Conservation (phyloP, 2,888 invertebrate species). For the Drosophila niveifrons region DNA sequence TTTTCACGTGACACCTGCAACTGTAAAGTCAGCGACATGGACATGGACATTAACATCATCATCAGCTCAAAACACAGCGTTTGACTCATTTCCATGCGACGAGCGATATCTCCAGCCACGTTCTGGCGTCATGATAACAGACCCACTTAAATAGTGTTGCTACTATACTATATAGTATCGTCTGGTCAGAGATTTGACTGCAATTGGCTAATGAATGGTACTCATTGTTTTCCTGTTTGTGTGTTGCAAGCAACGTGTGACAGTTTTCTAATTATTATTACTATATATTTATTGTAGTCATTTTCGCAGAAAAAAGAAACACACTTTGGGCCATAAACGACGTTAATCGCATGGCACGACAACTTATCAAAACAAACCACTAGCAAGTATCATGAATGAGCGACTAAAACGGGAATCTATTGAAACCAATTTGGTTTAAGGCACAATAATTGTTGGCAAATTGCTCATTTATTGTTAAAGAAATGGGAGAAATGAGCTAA, state of each 20-base stretch:
- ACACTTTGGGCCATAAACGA: slow-evolving; percentile 41
- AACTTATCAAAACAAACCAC: slow-evolving; percentile 30
- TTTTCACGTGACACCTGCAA: slow-evolving; percentile 43
- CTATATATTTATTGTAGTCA: slow-evolving; percentile 47
- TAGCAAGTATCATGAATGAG: slow-evolving; percentile 25
- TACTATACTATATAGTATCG: slow-evolving; percentile 23
- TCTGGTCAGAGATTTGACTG: slow-evolving; percentile 47
- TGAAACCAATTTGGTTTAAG: slow-evolving; percentile 2
- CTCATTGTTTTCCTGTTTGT: slow-evolving; percentile 56
- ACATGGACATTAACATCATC: slow-evolving; percentile 9
- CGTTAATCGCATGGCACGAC: slow-evolving; percentile 46
- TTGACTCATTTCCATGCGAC: slow-evolving; percentile 61
- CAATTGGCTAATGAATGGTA: slow-evolving; percentile 70
- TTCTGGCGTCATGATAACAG: slow-evolving; percentile 41
- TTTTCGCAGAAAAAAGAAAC: slow-evolving; percentile 46
- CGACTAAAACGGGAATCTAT: slow-evolving; percentile 17
- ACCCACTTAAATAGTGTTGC: slow-evolving; percentile 30
- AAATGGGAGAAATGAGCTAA: not conserved
- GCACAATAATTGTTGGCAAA: not conserved
- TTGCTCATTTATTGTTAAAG: not conserved
- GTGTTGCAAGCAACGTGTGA: slow-evolving; percentile 40
- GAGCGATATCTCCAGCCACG: slow-evolving; percentile 54
- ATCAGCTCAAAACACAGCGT: slow-evolving; percentile 6
- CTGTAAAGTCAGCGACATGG: slow-evolving; percentile 1
- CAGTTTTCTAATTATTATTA: slow-evolving; percentile 55